phyloP scores from a whole-genome alignment of 2,113 vertebrate genomes.

The Ia io region DNA sequence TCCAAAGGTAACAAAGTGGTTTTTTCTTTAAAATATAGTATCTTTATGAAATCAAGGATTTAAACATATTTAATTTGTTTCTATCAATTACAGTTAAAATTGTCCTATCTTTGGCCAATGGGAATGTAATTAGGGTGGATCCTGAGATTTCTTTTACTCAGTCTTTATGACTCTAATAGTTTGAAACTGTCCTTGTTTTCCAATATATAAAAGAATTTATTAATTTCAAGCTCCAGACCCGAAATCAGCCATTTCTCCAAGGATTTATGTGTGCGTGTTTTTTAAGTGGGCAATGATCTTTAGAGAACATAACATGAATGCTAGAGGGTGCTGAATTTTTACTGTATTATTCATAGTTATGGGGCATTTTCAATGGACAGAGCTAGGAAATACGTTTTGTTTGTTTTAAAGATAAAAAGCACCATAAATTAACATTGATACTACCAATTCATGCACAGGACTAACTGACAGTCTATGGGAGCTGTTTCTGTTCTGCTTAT shows the following conservation, averaged over 20 bases:
- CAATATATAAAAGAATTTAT: neutral
- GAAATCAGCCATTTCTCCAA: neutral
- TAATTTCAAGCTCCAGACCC: neutral
- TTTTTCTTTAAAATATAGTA: neutral
- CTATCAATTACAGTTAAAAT: neutral
- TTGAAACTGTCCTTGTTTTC: neutral
- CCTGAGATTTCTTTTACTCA: neutral
- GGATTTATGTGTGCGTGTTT: neutral
- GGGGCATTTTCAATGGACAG: neutral
- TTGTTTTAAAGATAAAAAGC: constrained; percentile 21
- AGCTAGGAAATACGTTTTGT: neutral
- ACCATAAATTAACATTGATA: neutral
- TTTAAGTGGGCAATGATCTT: neutral
- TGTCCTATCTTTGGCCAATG: neutral
- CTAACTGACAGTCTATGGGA: neutral
- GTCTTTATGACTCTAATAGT: neutral
- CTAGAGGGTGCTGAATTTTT: neutral
- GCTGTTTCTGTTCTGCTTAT: too few relatives aligned
- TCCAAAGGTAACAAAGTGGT: neutral
- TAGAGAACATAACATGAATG: neutral
- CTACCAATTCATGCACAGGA: neutral
- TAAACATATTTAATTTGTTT: constrained; percentile 32
- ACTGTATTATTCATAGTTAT: neutral
- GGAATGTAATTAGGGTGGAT: neutral
- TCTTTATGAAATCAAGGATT: neutral